Base-by-base conservation (phyloP, 1,140 invertebrate species). In the Lutraria rhynchaena region DNA sequence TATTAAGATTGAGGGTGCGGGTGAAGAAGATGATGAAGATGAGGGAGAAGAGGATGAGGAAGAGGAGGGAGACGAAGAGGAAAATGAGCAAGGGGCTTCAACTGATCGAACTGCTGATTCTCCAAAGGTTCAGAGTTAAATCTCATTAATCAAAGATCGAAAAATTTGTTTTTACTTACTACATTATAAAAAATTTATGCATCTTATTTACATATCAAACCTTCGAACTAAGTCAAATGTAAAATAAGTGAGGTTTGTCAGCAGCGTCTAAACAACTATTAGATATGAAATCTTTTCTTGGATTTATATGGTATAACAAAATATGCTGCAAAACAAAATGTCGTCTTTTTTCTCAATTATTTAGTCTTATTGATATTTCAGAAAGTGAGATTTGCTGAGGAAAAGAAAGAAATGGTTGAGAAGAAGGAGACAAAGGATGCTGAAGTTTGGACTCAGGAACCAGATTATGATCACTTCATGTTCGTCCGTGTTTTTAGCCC, bases 401-500 rank as follows among this genome's bases (percentile, higher is more conserved):
- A 87, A 27, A 78, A 49, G 19, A 46, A 61, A 27, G 31, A 41
- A 22, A 44, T 77, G 22, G 67, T 76, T n/a, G 61, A 84, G 17
- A 88, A 89, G 63, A 88, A 88, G 22, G 83, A 81, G 49, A 88
- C 83, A 53, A 80, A 70, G 51, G 91, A 92, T 55, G 81, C 65
- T 11, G 61, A 74, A 4, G 73, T 83, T 9, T 89, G 85, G 85
- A 92, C 90, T 11, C 84, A 85, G 24, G 87, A 90, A 55, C 88
- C 89, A 24, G 87, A 90, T 11, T 91, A 89, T 86, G 89, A 91
- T 33, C 46, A 83, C n/a, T 89, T 78, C 41, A 84, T 92, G 33
- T 88, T 86, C 78, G 82, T 91, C 0, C 77, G 90, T 65, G 83
- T 91, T n/a, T 90, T 86, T 65, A 85, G 82, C n/a, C 90, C 91